Evolutionary conservation across 2,888 invertebrate genomes (phyloP), one percentile per base, ranked within the genome.

Genomic region (Antitype chi): DNA sequence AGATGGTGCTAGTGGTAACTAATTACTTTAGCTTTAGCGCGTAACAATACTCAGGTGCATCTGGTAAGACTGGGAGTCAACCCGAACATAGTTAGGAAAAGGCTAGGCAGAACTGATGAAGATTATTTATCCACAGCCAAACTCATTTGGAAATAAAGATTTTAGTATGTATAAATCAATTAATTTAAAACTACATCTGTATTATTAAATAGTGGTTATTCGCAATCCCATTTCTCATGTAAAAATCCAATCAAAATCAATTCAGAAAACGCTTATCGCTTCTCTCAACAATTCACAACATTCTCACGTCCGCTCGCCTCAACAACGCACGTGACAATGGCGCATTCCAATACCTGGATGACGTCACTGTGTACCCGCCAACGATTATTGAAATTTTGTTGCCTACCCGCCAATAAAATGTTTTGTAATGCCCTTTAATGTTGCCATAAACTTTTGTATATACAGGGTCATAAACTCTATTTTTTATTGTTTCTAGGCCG

Each of bases 351-450:
- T 60, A 80, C 72, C 81, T 76, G 59, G 15, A 64, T 84, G 87
- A 85, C 85, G 87, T 84, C 81, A 81, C 83, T 43, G 17, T 70
- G 32, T 64, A 55, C 76, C 17, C 32, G 15, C 15, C 53, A 49
- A 47, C 81, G 52, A 84, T 85, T 86, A 86, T 88, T 86, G 85
- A 88, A 88, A 86, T 88, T 87, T 83, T 81, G 79, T 80, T 76
- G 78, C 83, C 81, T 80, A 78, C 70, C 83, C 81, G 32, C 81
- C 49, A 83, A 83, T 87, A 88, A 88, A 87, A 88, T 85, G 78
- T 83, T 86, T 78, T 79, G 71, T 85, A 85, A 85, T 85, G 69
- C 74, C 76, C 76, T 76, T 72, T 83, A 83, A 85, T 78, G 87
- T 74, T 63, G 38, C 70, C 70, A 80, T 87, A 82, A 87, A 87